Percentiles rank a stretch among this genome's conserved stretches.
Evolutionary conservation across 1,140 invertebrate species (phyloP).

Genomic region (Mizuhopecten yessoensis): DNA sequence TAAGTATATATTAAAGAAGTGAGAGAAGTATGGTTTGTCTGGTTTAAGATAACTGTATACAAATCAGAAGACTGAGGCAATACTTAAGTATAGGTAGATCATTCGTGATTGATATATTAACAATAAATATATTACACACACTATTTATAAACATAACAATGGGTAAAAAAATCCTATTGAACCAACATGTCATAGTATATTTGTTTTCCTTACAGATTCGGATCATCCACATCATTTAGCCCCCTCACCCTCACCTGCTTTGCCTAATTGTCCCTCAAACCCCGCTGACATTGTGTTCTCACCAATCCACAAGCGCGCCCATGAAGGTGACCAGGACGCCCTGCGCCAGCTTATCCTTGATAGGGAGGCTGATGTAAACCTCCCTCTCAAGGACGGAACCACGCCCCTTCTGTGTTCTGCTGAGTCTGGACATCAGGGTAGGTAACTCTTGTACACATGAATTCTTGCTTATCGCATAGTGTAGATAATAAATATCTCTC

Average conservation of each 20-base stretch:
- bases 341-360: conserved; percentile 74
- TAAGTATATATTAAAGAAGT: too few species aligned
- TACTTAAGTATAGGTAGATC: not conserved
- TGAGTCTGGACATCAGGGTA: conserved; percentile 78
- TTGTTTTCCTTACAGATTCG: conserved; percentile 62
- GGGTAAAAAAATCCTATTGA: not conserved
- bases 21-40: too few species aligned
- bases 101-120: not conserved
- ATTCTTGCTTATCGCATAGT: too few species aligned
- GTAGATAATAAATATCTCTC: too few species aligned
- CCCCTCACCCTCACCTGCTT: conserved; percentile 48
- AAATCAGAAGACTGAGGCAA: not conserved
- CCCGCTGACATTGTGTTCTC: conserved; percentile 60
- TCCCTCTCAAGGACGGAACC: conserved; percentile 76
- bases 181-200: not conserved
- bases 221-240: conserved; percentile 71
- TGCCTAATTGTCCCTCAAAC: conserved; percentile 48
- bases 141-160: not conserved
- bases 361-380: conserved; percentile 75
- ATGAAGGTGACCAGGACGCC: conserved; percentile 70
- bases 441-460: conserved; percentile 54
- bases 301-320: conserved; percentile 72
- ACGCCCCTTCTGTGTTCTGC: conserved; percentile 78
- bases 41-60: not conserved
- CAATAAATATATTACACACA: not conserved